These are phyloP conservation scores for Actinia equina DNA, from an alignment of 64 coral and sea anemone species.

Conservation along the genomic window DNA sequence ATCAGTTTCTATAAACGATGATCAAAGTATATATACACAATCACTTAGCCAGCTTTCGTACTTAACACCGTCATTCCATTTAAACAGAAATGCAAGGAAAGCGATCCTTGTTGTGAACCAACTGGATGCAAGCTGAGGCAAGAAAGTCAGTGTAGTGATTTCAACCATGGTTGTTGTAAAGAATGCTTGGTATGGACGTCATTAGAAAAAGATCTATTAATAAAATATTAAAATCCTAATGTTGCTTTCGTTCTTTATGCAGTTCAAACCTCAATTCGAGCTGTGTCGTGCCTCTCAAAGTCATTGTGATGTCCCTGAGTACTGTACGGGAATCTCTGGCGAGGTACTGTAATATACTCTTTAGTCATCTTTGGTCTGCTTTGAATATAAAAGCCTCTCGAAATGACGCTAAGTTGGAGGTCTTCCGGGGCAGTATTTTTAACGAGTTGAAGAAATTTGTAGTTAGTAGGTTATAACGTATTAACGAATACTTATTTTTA, in stretches of 20 bases:
- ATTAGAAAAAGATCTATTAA: not conserved
- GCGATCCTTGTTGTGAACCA: slow-evolving; percentile 28
- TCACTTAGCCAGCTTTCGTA: too few species aligned
- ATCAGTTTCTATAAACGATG: too few species aligned
- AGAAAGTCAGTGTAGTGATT: slow-evolving; percentile 22
- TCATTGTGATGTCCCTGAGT: slow-evolving; percentile 29
- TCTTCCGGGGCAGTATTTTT: too few species aligned
- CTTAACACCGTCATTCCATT: too few species aligned
- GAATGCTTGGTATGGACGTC: slow-evolving; percentile 17
- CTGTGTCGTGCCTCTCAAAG: slow-evolving; percentile 22
- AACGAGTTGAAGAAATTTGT: too few species aligned
- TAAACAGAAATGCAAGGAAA: slow-evolving; percentile 22
- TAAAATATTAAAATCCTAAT: not conserved
- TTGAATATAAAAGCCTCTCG: too few species aligned
- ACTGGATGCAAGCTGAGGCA: slow-evolving; percentile 23
- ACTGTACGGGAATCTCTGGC: slow-evolving; percentile 25
- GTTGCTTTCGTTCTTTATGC: not conserved
- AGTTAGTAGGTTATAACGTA: too few species aligned
- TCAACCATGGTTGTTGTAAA: slow-evolving; percentile 34
- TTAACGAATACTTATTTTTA: not conserved
- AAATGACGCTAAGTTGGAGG: too few species aligned
- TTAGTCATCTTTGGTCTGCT: too few species aligned
- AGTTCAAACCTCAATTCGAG: slow-evolving; percentile 28
- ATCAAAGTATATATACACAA: too few species aligned
- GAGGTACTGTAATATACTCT: slow-evolving; percentile 3